These are phyloP conservation scores for Leptinotarsa tumamoca DNA, from an alignment of 2,888 invertebrate species.

Conservation along the genomic window DNA sequence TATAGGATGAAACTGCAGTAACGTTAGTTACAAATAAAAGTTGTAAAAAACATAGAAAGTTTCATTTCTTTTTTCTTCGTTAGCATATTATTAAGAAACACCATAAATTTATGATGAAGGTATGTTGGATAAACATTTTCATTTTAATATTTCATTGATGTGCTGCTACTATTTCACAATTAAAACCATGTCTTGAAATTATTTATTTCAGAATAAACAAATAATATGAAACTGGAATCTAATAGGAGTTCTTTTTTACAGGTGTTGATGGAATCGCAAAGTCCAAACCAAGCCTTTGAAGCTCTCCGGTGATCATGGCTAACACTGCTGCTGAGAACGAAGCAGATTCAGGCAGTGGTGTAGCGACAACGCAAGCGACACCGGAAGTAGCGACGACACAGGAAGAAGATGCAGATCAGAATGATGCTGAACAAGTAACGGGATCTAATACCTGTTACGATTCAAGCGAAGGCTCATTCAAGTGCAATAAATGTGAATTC, in stretches of 20 bases:
- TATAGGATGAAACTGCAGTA: too few relatives aligned
- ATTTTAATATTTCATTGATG: too few relatives aligned
- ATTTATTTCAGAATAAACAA: too few relatives aligned
- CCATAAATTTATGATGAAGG: too few relatives aligned
- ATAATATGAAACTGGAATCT: background rate
- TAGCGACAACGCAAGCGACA: conserved; percentile 53
- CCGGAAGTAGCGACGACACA: conserved; percentile 47
- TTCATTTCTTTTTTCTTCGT: too few relatives aligned
- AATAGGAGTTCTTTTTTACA: conserved; percentile 28
- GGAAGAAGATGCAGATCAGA: conserved; percentile 67
- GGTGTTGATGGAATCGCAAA: conserved; percentile 59
- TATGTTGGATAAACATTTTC: too few relatives aligned
- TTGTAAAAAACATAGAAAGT: too few relatives aligned
- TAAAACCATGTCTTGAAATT: too few relatives aligned
- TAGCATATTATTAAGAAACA: too few relatives aligned
- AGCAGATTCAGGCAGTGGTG: conserved; percentile 65
- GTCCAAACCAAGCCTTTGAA: background rate
- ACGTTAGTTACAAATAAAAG: too few relatives aligned
- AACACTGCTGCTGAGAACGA: conserved; percentile 65
- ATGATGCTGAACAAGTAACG: conserved; percentile 65
- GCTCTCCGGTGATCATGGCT: conserved; percentile 63
- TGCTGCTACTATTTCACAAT: too few relatives aligned
- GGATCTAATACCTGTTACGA: conserved; percentile 72
- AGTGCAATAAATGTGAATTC: conserved; percentile 81
- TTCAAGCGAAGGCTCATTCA: conserved; percentile 67